Conservation (phyloP, 2,888 invertebrate genomes). For the Dendrolimus houi region DNA sequence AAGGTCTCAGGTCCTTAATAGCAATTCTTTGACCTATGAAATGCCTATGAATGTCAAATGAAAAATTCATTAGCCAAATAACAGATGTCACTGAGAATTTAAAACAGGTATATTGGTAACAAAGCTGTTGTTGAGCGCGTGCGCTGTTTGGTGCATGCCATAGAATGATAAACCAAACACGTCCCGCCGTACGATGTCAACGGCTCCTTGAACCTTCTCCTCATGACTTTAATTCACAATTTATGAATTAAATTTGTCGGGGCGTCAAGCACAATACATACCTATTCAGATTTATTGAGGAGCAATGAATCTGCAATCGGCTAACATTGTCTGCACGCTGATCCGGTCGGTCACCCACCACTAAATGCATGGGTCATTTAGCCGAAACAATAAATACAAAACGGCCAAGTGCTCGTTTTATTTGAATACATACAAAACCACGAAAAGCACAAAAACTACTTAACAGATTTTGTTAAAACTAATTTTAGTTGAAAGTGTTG, state of each 20-base stretch:
- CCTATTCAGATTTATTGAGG: constrained; percentile 60
- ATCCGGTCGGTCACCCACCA: constrained; percentile 52
- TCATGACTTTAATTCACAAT: constrained; percentile 52
- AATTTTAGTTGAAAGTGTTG: too few species aligned
- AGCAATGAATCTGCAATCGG: constrained; percentile 51
- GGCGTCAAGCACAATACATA: constrained; percentile 52
- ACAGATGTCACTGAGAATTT: constrained; percentile 3
- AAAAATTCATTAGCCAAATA: constrained; percentile 3
- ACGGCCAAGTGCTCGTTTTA: too few species aligned
- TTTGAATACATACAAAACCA: too few species aligned
- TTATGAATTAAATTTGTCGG: constrained; percentile 49
- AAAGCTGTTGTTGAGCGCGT: constrained; percentile 14
- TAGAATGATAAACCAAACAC: constrained; percentile 20
- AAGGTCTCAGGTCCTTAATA: too few species aligned
- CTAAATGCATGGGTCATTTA: constrained; percentile 32
- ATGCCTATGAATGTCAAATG: neutral
- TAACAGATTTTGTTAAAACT: too few species aligned
- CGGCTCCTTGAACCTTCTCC: constrained; percentile 44
- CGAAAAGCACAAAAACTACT: too few species aligned
- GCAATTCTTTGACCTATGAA: too few species aligned
- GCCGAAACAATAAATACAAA: neutral
- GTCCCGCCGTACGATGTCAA: constrained; percentile 47
- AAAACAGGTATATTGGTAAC: neutral
- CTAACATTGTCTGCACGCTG: constrained; percentile 15
- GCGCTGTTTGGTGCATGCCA: constrained; percentile 12